Conservation (phyloP, 1,140 invertebrate species). For the Drosophila sproati region DNA sequence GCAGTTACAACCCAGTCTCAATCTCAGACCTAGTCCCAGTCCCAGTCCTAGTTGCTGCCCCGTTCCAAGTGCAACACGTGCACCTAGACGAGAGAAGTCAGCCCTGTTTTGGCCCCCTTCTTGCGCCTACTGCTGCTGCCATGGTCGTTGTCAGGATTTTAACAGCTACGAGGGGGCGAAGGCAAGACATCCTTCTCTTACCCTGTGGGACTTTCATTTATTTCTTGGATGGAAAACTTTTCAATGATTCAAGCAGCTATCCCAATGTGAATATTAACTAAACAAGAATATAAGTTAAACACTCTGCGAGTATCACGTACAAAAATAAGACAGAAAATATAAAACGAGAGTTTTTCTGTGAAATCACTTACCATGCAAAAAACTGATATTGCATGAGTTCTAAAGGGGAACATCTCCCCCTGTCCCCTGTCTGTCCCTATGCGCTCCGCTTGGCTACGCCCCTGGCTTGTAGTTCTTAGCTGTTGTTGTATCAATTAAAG, state of each 20-base stretch:
- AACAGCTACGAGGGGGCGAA: background rate
- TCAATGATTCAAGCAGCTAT: too few relatives aligned
- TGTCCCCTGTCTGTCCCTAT: background rate
- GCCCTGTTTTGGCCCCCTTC: conserved; percentile 28
- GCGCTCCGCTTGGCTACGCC: background rate
- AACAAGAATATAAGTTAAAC: too few relatives aligned
- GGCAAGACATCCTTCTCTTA: background rate
- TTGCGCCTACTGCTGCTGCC: conserved; percentile 30
- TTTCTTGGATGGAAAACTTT: too few relatives aligned
- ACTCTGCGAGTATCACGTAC: too few relatives aligned
- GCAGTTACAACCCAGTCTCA: conserved; percentile 14
- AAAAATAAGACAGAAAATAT: too few relatives aligned
- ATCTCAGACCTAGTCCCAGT: background rate
- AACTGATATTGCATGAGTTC: too few relatives aligned
- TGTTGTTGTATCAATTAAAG: conserved; percentile 80
- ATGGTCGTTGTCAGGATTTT: background rate
- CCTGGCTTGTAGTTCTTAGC: conserved; percentile 23
- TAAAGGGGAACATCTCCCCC: too few relatives aligned
- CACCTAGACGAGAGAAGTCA: conserved; percentile 45
- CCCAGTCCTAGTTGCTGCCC: conserved; percentile 7
- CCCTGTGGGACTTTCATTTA: too few relatives aligned
- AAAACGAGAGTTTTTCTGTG: too few relatives aligned
- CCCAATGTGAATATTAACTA: too few relatives aligned
- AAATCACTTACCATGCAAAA: too few relatives aligned
- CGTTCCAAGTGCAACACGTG: conserved; percentile 51